Percentiles rank a stretch among this genome's conserved stretches.
Evolutionary conservation across 2,888 invertebrate genomes (phyloP).

Genomic region (Cephus sareptanus): DNA sequence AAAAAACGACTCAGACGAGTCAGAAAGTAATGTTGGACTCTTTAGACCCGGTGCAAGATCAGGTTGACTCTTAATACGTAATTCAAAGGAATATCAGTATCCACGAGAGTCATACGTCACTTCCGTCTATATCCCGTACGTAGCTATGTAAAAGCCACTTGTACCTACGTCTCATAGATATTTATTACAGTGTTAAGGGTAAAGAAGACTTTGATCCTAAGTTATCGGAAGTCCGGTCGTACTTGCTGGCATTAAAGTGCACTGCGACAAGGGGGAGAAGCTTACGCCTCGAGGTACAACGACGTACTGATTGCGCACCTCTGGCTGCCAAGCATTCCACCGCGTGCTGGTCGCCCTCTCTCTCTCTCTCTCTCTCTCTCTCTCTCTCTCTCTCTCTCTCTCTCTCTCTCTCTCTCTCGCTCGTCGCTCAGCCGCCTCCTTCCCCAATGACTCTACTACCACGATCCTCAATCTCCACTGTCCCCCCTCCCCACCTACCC

Average conservation of each 20-base stretch:
- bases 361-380: conserved; percentile 21
- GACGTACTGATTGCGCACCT: conserved; percentile 37
- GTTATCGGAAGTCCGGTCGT: not conserved
- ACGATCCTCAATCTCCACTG: too few species aligned
- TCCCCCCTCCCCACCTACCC: too few species aligned
- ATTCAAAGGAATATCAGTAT: not conserved
- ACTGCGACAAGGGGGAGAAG: not conserved
- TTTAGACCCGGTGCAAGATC: not conserved
- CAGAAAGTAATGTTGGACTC: conserved; percentile 7
- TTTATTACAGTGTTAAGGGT: not conserved
- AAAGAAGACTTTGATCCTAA: not conserved
- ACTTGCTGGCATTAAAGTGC: not conserved
- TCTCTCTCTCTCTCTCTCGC: too few species aligned
- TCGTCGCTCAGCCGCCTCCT: conserved; percentile 7
- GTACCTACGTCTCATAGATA: not conserved
- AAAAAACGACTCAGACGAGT: not conserved
- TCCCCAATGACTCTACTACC: conserved; percentile 11
- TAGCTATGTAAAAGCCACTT: not conserved
- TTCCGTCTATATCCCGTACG: not conserved
- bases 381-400: too few species aligned
- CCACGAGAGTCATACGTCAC: not conserved
- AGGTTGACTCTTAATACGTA: not conserved
- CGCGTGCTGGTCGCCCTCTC: conserved; percentile 31
- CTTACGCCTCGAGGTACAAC: not conserved
- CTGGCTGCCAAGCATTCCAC: conserved; percentile 48